Conservation (phyloP, 2,113 vertebrate species). For the Oceanites oceanicus region DNA sequence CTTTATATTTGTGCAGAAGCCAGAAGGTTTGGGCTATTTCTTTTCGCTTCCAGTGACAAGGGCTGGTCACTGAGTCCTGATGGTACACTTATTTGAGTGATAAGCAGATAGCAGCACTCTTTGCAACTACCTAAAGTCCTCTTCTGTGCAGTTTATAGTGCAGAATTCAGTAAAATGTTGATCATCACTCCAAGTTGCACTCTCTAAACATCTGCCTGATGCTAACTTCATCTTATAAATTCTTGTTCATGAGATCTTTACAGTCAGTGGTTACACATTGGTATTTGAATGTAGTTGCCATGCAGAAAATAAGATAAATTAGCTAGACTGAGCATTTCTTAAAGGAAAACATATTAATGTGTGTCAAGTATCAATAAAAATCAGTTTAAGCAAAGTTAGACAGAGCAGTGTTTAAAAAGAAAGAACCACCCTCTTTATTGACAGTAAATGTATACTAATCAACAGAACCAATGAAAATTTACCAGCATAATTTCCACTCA, state of each 20-base stretch:
- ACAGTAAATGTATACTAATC: background rate
- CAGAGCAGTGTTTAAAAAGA: background rate
- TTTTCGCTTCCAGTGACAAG: background rate
- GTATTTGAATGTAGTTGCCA: background rate
- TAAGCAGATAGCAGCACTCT: background rate
- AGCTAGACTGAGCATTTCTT: background rate
- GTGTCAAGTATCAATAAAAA: slow-evolving; percentile 27
- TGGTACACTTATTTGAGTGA: rapidly evolving
- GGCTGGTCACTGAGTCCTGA: background rate
- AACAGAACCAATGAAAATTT: slow-evolving; percentile 50
- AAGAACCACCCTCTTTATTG: background rate
- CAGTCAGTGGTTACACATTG: background rate
- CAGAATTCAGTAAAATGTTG: background rate
- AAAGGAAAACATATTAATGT: background rate
- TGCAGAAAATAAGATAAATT: background rate
- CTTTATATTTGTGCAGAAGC: background rate
- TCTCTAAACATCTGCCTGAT: background rate
- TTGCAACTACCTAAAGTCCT: background rate
- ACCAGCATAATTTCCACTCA: slow-evolving; percentile 45
- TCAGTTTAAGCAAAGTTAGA: background rate
- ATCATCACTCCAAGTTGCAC: background rate
- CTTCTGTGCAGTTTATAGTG: background rate
- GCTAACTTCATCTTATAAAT: background rate
- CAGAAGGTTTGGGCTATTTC: background rate
- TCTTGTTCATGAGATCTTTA: background rate